Evolutionary conservation across 2,888 invertebrate genomes (phyloP), one percentile per base, ranked within the genome.

Genomic region (Lycophotia porphyrea): DNA sequence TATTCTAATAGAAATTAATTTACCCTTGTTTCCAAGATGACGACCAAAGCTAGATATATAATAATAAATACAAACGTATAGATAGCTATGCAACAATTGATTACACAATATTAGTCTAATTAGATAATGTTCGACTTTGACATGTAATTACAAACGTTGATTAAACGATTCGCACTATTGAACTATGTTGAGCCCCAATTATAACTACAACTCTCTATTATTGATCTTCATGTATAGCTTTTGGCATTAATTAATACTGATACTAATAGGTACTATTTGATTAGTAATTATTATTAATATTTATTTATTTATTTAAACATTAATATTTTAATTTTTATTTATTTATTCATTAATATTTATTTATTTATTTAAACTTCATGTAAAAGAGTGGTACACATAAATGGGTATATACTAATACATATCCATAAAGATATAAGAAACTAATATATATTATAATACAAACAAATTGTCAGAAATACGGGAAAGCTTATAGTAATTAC

Each of bases 101-200:
- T 75, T 79, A 75, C 44, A 69, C 9, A 34, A 47, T 55, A 76
- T 80, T 76, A 74, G 52, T 58, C 55, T 34, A 31, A 69, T 42
- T 44, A 42, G 61, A 75, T 82, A 84, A 82, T 83, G 82, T 88
- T 86, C 87, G 89, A 84, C 71, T 85, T 86, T 80, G 86, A 71
- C 82, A 78, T 87, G 86, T 89, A 84, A 90, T 90, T 88, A 88
- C 72, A 52, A 76, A 70, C 74, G 68, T 87, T 86, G 82, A 88
- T 88, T 88, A 87, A 85, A 85, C 80, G 77, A 72, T 79, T 83
- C 66, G 42, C 55, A 71, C 60, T 61, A 65, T 65, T 42, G 39
- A 78, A 75, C 78, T 84, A 70, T 80, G 79, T 81, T 74, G 44
- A 52, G 44, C 31, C 66, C 71, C 80, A 87, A 84, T 87, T 87